These are phyloP conservation scores for Atrichornis clamosus DNA, from an alignment of 2,113 vertebrate genomes.

Conservation along the genomic window DNA sequence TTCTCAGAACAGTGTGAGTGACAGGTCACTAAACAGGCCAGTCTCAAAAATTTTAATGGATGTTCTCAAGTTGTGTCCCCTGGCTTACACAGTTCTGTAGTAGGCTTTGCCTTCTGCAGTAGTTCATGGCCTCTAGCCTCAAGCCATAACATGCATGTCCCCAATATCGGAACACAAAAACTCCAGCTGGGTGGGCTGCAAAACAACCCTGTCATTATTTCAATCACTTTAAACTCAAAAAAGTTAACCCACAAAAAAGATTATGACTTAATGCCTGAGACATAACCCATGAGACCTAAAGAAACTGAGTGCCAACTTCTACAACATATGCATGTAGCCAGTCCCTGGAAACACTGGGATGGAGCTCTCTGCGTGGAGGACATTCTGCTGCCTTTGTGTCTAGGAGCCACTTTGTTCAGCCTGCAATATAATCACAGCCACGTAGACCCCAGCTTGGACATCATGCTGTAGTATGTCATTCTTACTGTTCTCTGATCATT, in stretches of 20 bases:
- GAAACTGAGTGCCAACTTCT: not conserved
- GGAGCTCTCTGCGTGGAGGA: not conserved
- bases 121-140: not conserved
- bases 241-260: not conserved
- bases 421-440: not conserved
- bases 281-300: not conserved
- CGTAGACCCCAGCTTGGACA: not conserved
- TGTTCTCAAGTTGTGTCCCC: not conserved
- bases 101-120: not conserved
- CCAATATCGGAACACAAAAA: not conserved
- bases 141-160: not conserved
- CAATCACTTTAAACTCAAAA: not conserved
- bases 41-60: not conserved
- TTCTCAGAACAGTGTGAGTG: not conserved
- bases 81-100: not conserved
- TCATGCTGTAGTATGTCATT: not conserved
- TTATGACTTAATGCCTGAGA: not conserved
- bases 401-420: not conserved
- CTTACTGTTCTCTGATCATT: not conserved
- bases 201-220: not conserved
- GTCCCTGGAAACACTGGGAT: not conserved
- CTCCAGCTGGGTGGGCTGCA: not conserved
- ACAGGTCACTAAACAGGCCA: not conserved
- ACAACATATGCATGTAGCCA: rapidly evolving
- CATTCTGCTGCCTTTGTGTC: not conserved